Evolutionary conservation across 1,140 invertebrate species (phyloP), one percentile per base, ranked within the genome.

Genomic region (Scaptomyza hsui): DNA sequence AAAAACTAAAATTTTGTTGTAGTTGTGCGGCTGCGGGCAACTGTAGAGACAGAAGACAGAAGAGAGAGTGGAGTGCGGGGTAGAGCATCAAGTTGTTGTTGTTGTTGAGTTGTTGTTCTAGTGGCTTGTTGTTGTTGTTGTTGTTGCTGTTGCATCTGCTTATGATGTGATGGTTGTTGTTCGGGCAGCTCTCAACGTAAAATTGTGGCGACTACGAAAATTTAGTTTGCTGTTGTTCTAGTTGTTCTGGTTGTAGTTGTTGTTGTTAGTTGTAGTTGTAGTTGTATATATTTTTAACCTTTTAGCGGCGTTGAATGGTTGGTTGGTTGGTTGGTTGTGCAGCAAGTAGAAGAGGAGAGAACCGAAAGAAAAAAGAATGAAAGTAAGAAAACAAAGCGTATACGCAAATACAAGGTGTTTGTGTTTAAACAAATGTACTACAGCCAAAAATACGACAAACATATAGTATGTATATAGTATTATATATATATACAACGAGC

Each of bases 201-300:
- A 80, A 72, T 80, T 32, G 79, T 81, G 72, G 80, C 72, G 79
- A 83, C 75, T 82, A 82, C 79, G 75, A 78, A 82, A 82, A 78
- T 82, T 82, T 82, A 62, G 63, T 81, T 37, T 37, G 32, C 4
- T 37, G 12, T 37, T 3, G 32, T 37, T 29, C 7, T 44, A 19
- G 44, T 45, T 69, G 42, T 60, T 73, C 45, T 61, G 55, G 45
- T 73, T 67, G 69, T 78, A 63, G 15, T 76, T 19, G 39, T 75
- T 47, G 48, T 81, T 51, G 53, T 81, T 41, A n/a, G 24, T 75
- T 24, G 51, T 77, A 42, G 41, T 72, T 21, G 26, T 61, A n/a
- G 41, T 57, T 70, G 67, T 45, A 47, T 19, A 64, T n/a, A 9
- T 7, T 21, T 71, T 71, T 67, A 72, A 67, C 62, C 63, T 68